phyloP scores from a whole-genome alignment of 1,140 invertebrate genomes.

The Stegodyphus dumicola region DNA sequence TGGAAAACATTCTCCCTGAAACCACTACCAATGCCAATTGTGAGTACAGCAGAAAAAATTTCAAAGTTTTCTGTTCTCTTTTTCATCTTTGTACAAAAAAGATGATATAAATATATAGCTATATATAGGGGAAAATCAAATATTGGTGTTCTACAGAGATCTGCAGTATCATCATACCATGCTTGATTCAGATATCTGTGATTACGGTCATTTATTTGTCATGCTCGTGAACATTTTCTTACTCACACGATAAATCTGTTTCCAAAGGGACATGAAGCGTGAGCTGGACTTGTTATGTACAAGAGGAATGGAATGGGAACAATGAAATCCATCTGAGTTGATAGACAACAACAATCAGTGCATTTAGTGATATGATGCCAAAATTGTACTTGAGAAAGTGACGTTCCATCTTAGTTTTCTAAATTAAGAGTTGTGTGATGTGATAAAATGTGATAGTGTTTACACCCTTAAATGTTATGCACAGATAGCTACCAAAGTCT shows the following conservation, averaged over 20 bases:
- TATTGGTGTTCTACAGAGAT: conserved; percentile 61
- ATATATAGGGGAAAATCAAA: conserved; percentile 57
- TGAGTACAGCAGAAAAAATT: conserved; percentile 48
- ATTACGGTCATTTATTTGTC: conserved; percentile 57
- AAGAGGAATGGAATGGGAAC: conserved; percentile 58
- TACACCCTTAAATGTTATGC: conserved; percentile 61
- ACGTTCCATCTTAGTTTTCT: conserved; percentile 61
- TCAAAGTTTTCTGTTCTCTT: conserved; percentile 51
- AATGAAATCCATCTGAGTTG: conserved; percentile 58
- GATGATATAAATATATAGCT: conserved; percentile 61
- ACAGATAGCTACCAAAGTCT: conserved; percentile 61
- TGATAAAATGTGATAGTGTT: conserved; percentile 62
- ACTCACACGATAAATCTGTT: conserved; percentile 27
- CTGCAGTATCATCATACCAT: conserved; percentile 58
- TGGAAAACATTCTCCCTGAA: conserved; percentile 55
- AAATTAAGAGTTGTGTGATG: conserved; percentile 61
- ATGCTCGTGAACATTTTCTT: conserved; percentile 48
- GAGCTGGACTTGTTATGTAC: conserved; percentile 55
- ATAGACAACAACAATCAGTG: conserved; percentile 61
- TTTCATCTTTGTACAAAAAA: conserved; percentile 58
- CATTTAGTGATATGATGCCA: conserved; percentile 61
- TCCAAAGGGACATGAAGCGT: conserved; percentile 31
- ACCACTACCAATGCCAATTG: conserved; percentile 41
- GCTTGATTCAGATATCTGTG: conserved; percentile 59
- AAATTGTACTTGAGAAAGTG: conserved; percentile 60